Evolutionary conservation across 1,140 invertebrate species (phyloP), one percentile per base, ranked within the genome.

Genomic region (Wiebesia pumilae): DNA sequence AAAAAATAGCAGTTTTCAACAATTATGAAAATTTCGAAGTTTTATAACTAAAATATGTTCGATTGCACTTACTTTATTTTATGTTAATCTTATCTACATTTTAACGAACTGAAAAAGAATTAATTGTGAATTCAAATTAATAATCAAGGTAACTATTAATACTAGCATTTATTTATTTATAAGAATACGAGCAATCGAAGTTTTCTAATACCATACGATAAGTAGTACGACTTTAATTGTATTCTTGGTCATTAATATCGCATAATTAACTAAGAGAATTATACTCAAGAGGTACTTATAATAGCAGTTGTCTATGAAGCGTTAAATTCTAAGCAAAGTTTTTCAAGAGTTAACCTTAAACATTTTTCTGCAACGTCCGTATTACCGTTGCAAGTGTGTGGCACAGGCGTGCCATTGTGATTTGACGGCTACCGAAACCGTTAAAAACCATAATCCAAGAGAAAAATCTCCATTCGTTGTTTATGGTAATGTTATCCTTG

Each of bases 401-500:
- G 19, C 69, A 33, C 67, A 33, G 3, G 9, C 10, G 10, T 54
- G 51, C 51, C 3, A 6, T 33, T 10, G 35, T 35, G 30, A 35
- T 35, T 35, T 33, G 30, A 69, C 43, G 7, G 27, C 77, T 33
- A 54, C 54, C 62, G 58, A 67, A 81, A 81, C 58, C 73, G 79
- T 69, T 86, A 86, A 86, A 86, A 33, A 93, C 92, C 90, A 90
- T 92, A 93, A 93, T 93, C 91, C 91, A 89, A 19, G 24, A 16
- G 30, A 33, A 65, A 40, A 62, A 58, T 69, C 91, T 93, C 91
- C 91, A 90, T 88, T 86, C 88, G 90, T 93, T 93, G 92, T 93
- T 93, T 92, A 93, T 93, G 92, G 91, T 93, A 93, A 93, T 93
- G 90, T 90, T 84, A 83, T 89, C 85, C 84, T 86, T 88, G 84